Conservation (phyloP, 1,140 invertebrate species). For the Chionoecetes opilio region DNA sequence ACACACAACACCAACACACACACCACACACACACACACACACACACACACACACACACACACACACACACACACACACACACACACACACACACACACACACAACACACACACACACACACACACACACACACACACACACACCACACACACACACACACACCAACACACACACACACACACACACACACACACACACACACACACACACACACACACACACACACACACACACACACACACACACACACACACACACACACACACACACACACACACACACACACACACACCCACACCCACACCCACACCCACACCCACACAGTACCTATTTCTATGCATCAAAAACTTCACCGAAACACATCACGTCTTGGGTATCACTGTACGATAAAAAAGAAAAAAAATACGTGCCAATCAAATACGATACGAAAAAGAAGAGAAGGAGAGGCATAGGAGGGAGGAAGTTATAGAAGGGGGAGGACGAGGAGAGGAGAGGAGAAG, state of each 20-base stretch:
- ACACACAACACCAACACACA: not conserved
- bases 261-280: slow-evolving; percentile 41
- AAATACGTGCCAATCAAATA: not conserved
- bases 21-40: not conserved
- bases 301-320: no score
- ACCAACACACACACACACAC: slow-evolving; percentile 37
- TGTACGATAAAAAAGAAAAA: not conserved
- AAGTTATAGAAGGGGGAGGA: no score
- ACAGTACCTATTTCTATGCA: no score
- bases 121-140: slow-evolving; percentile 41
- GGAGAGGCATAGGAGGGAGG: not conserved
- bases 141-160: no score
- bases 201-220: slow-evolving; percentile 41
- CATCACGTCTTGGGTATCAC: not conserved
- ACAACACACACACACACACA: not conserved
- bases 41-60: slow-evolving; percentile 44
- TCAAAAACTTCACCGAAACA: not conserved
- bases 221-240: slow-evolving; percentile 40
- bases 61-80: slow-evolving; percentile 32
- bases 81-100: no score
- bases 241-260: not conserved
- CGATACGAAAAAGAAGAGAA: not conserved
- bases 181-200: not conserved
- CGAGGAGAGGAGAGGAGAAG: no score
- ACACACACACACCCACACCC: slow-evolving; percentile 32